Conservation (phyloP, 2,888 invertebrate genomes). For the Drosophila meridionalis region DNA sequence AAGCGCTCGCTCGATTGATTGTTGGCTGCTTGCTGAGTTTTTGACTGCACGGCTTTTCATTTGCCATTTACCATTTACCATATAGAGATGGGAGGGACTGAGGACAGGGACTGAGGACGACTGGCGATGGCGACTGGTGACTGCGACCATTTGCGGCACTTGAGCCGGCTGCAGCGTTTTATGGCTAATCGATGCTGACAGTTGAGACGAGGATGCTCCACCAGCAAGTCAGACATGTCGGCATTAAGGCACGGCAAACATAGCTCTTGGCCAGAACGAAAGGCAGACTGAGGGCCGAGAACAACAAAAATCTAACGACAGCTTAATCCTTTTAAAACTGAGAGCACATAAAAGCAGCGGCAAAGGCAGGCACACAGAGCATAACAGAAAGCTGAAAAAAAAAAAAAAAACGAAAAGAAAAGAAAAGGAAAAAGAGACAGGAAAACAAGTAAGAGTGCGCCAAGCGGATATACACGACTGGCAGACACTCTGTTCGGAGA, state of each 20-base stretch:
- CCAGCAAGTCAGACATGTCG: slow-evolving; percentile 36
- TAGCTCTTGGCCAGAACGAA: slow-evolving; percentile 32
- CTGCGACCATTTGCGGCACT: slow-evolving; percentile 49
- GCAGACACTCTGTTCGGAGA: neutral
- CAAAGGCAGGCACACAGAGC: slow-evolving; percentile 41
- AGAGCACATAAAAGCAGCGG: slow-evolving; percentile 74
- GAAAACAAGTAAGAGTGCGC: neutral
- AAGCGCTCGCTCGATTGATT: slow-evolving; percentile 21
- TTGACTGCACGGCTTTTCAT: slow-evolving; percentile 35
- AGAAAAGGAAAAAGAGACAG: slow-evolving; percentile 6
- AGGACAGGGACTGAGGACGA: slow-evolving; percentile 9
- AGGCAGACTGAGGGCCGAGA: neutral
- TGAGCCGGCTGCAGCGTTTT: slow-evolving; percentile 47
- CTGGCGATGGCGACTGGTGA: neutral
- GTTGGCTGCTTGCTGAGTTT: slow-evolving; percentile 10
- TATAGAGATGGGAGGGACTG: slow-evolving; percentile 4
- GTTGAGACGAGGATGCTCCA: slow-evolving; percentile 40
- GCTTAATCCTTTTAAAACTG: slow-evolving; percentile 79
- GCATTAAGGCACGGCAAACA: slow-evolving; percentile 28
- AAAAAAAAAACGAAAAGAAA: slow-evolving; percentile 29
- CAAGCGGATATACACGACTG: neutral
- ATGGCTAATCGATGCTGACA: slow-evolving; percentile 70
- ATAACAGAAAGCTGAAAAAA: slow-evolving; percentile 43
- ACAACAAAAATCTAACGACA: slow-evolving; percentile 71
- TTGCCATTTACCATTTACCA: slow-evolving; percentile 20